These are phyloP conservation scores for Monodelphis domestica DNA, from an alignment of 2,797 vertebrate species.

Conservation along the genomic window DNA sequence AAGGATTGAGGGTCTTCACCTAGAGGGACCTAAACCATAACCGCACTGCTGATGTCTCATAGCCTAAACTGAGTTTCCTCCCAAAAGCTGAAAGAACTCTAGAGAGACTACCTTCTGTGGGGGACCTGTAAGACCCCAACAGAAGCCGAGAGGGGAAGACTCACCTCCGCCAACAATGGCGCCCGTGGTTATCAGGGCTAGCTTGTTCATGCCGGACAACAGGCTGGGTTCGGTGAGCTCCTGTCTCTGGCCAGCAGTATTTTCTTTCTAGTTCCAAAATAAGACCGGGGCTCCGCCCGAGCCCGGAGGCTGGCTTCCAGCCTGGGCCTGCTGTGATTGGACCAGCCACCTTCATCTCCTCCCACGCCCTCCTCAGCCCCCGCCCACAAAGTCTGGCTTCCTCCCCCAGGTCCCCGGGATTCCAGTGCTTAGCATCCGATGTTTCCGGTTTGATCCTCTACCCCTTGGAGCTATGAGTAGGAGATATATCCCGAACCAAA, in stretches of 20 bases:
- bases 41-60: neutral
- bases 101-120: neutral
- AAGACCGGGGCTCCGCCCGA: too few relatives aligned
- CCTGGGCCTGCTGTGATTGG: too few relatives aligned
- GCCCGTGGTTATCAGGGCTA: neutral
- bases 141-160: neutral
- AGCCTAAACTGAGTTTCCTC: neutral
- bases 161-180: neutral
- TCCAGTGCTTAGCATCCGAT: neutral
- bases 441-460: too few relatives aligned
- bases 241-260: too few relatives aligned
- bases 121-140: too few relatives aligned
- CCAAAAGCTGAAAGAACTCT: neutral
- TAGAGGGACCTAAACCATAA: neutral
- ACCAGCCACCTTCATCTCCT: too few relatives aligned
- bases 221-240: slow-evolving; percentile 15
- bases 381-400: too few relatives aligned
- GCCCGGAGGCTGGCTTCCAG: too few relatives aligned
- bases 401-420: too few relatives aligned
- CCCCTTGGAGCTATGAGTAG: neutral
- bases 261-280: too few relatives aligned
- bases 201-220: accelerated
- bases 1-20: too few relatives aligned
- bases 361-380: neutral
- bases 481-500: neutral